These are phyloP conservation scores for Sussaba pulchella DNA, from an alignment of 2,888 invertebrate genomes.

Conservation along the genomic window DNA sequence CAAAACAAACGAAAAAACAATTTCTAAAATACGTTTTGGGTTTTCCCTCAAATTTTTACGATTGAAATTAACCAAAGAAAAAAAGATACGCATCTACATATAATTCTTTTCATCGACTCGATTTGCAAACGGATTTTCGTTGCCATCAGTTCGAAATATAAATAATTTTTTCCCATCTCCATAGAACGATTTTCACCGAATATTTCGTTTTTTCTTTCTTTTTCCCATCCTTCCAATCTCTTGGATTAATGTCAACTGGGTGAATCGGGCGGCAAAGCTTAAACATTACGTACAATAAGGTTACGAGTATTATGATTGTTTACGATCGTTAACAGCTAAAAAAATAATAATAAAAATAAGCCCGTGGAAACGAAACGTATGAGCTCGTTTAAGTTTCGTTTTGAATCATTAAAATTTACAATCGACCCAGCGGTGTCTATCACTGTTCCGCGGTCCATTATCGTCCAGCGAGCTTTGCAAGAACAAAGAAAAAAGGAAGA, in stretches of 20 bases:
- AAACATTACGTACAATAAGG: slow-evolving; percentile 69
- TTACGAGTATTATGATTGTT: slow-evolving; percentile 74
- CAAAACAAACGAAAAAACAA: slow-evolving; percentile 23
- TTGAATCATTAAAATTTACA: slow-evolving; percentile 31
- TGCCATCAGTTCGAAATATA: background rate
- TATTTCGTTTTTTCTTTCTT: slow-evolving; percentile 38
- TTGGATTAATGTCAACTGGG: slow-evolving; percentile 62
- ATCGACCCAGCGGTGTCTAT: slow-evolving; percentile 32
- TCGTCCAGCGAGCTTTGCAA: slow-evolving; percentile 11
- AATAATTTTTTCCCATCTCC: slow-evolving; percentile 7
- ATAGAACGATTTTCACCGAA: background rate
- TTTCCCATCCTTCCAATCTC: slow-evolving; percentile 7
- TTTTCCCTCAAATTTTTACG: slow-evolving; percentile 6
- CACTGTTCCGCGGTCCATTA: slow-evolving; percentile 19
- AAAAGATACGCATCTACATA: slow-evolving; percentile 1
- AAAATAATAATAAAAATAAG: too few relatives aligned
- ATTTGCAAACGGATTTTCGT: background rate
- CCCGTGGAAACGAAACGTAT: slow-evolving; percentile 79
- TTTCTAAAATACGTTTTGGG: too few relatives aligned
- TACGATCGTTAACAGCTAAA: slow-evolving; percentile 72
- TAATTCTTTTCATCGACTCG: background rate
- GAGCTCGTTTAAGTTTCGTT: slow-evolving; percentile 45
- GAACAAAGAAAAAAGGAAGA: background rate
- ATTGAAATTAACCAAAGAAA: background rate
- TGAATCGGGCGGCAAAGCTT: slow-evolving; percentile 67